Evolutionary conservation across 1,140 invertebrate species (phyloP), one percentile per base, ranked within the genome.

Genomic region (Neodiprion virginianus): DNA sequence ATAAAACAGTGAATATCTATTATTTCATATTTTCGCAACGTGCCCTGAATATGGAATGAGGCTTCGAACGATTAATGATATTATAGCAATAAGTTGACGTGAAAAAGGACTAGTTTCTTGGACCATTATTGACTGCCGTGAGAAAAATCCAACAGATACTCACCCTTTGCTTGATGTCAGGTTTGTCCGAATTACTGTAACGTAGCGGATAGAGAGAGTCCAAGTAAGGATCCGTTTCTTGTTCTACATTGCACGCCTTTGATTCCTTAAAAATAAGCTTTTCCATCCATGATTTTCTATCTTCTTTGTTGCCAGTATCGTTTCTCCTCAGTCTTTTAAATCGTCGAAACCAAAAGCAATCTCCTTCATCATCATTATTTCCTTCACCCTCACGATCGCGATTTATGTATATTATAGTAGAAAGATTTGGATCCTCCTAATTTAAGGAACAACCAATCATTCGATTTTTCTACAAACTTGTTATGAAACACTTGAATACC

Each of bases 371-470:
- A 72, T 76, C 76, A 3, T 10, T 21, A 67, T 77, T 71, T 40
- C 72, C 66, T 49, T 84, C 79, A 7, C 78, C 71, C 74, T 85
- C 80, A 2, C 73, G 73, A 61, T 86, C 82, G 28, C 81, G 78
- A 67, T 85, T 82, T n/a, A 86, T 78, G 67, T 85, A 86, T 74
- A 85, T 82, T 72, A 87, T 81, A 69, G 77, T 84, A 11, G 83
- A 85, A 74, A 76, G 79, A 72, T 84, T 75, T 9, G 83, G 69
- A 9, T 75, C 50, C 67, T 79, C 70, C 81, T 85, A 5, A 71
- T 68, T 72, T 74, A 72, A 48, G 67, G 21, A 47, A 50, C 23
- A 69, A 47, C 67, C 50, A 74, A 69, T 23, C 72, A 67, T 47
- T 68, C 48, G 40, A 69, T 67, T 69, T 67, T 70, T 8, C 82